Percentiles rank a stretch among this genome's conserved stretches.
Conservation (phyloP, 2,888 invertebrate species). For the Nowickia ferox region DNA sequence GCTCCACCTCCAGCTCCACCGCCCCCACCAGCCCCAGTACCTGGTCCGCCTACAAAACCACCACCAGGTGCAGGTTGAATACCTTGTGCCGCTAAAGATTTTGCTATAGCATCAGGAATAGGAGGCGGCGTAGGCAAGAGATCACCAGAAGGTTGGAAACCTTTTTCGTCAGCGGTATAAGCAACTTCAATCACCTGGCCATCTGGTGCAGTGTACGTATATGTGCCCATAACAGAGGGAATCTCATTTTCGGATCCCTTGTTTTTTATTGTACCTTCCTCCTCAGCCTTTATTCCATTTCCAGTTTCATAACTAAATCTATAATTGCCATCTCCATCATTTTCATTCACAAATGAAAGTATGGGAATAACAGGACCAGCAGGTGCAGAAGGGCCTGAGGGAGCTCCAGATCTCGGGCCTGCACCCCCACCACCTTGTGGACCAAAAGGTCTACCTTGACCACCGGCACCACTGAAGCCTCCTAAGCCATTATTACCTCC, state of each 20-base stretch:
- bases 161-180: conserved; percentile 88
- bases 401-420: conserved; percentile 76
- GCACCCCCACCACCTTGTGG: conserved; percentile 75
- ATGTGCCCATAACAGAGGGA: conserved; percentile 86
- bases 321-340: conserved; percentile 86
- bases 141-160: conserved; percentile 85
- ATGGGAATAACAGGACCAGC: conserved; percentile 84
- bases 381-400: conserved; percentile 76
- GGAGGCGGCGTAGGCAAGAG: conserved; percentile 87
- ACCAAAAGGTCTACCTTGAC: conserved; percentile 79
- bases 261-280: conserved; percentile 86
- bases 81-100: conserved; percentile 84
- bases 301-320: conserved; percentile 86
- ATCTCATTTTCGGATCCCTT: conserved; percentile 85
- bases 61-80: conserved; percentile 84
- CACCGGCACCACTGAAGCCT: conserved; percentile 80
- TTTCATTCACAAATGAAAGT: conserved; percentile 85
- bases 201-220: conserved; percentile 87
- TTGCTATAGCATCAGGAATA: conserved; percentile 87
- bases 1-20: conserved; percentile 72
- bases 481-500: conserved; percentile 79
- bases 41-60: conserved; percentile 76
- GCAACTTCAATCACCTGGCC: conserved; percentile 86
- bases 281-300: conserved; percentile 86
- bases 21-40: conserved; percentile 73